These are phyloP conservation scores for Stegodyphus dumicola DNA, from an alignment of 1,140 invertebrate species.

Conservation along the genomic window DNA sequence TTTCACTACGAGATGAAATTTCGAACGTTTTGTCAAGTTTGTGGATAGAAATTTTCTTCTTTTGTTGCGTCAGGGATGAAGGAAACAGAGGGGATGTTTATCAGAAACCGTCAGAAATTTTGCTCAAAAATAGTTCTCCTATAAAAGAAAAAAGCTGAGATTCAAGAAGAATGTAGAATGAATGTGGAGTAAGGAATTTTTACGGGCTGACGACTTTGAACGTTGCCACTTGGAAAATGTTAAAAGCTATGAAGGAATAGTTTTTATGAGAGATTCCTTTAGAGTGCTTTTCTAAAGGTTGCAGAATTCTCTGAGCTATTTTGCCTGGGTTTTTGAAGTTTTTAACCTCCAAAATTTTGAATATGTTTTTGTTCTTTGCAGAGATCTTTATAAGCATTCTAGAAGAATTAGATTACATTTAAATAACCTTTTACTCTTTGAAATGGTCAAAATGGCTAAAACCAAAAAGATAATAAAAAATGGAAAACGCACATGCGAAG, in stretches of 20 bases:
- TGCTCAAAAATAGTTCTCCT: neutral
- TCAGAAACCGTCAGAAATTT: neutral
- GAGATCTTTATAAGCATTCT: no score
- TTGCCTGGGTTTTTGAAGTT: no score
- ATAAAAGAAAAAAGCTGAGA: no score
- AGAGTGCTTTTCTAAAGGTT: neutral
- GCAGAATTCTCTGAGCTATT: no score
- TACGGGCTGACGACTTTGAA: neutral
- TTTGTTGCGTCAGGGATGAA: neutral
- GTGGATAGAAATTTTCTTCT: neutral
- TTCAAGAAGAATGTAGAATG: no score
- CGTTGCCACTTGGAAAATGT: no score
- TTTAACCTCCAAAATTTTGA: no score
- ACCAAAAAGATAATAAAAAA: neutral
- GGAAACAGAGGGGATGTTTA: neutral
- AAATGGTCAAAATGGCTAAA: no score
- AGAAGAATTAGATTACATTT: no score
- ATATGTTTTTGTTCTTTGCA: no score
- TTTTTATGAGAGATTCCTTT: neutral
- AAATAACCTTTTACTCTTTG: no score
- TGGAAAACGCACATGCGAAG: neutral
- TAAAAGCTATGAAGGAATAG: no score
- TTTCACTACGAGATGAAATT: neutral
- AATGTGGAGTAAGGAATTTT: neutral
- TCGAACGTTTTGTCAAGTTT: constrained; percentile 2